Evolutionary conservation across 2,797 vertebrate species (phyloP).

Genomic region (Clarias laeviceps): DNA sequence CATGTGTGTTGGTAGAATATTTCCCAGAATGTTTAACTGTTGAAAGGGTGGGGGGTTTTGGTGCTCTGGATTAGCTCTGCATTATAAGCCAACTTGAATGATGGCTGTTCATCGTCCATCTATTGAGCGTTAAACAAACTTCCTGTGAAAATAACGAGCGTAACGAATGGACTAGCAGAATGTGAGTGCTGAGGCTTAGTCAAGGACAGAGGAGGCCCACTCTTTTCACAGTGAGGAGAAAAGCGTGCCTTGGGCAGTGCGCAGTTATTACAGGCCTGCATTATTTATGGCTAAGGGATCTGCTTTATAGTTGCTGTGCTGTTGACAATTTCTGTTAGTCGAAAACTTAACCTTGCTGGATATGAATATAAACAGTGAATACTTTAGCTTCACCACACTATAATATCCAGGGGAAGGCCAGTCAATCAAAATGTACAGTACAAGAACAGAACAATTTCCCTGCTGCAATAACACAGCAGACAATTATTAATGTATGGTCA

Average conservation of each 20-base stretch:
- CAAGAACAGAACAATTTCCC: constrained; percentile 23
- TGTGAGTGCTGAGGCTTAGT: constrained; percentile 54
- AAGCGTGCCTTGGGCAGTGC: constrained; percentile 50
- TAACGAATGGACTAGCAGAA: constrained; percentile 62
- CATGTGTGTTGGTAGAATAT: constrained; percentile 72
- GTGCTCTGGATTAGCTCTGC: constrained; percentile 63
- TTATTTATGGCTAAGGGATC: constrained; percentile 59
- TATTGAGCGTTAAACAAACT: constrained; percentile 69
- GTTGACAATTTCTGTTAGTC: constrained; percentile 44
- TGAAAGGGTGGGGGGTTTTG: constrained; percentile 29
- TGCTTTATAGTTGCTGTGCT: constrained; percentile 46
- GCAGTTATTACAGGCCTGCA: constrained; percentile 62
- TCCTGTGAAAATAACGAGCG: constrained; percentile 70
- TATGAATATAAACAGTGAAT: constrained; percentile 38
- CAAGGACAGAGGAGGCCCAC: constrained; percentile 52
- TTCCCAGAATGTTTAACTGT: constrained; percentile 70
- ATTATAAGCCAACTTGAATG: constrained; percentile 64
- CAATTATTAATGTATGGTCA: neutral
- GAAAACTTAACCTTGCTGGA: constrained; percentile 5
- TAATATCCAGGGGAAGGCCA: neutral
- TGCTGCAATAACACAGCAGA: constrained; percentile 22
- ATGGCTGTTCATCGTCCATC: constrained; percentile 59
- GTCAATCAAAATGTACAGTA: constrained; percentile 30
- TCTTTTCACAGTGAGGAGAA: constrained; percentile 42
- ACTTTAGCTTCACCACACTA: constrained; percentile 33